These are phyloP conservation scores for Pipistrellus pipistrellus DNA, from an alignment of 2,797 vertebrate genomes.

Conservation along the genomic window DNA sequence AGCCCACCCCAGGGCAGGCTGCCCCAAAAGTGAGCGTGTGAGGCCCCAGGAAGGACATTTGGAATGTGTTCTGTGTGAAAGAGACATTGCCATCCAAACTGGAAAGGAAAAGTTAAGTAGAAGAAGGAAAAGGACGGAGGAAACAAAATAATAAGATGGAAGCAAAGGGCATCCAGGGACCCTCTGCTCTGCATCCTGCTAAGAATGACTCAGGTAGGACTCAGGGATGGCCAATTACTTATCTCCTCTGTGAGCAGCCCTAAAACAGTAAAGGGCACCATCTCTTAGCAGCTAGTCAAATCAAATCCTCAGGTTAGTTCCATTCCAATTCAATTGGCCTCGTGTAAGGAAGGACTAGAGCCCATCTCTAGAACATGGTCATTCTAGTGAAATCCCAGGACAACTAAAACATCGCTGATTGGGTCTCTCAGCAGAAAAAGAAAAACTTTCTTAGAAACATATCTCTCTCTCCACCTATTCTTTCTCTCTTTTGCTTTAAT, in stretches of 20 bases:
- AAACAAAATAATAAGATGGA: background rate
- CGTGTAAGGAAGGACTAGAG: background rate
- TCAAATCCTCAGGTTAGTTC: background rate
- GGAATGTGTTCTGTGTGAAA: background rate
- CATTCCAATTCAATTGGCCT: background rate
- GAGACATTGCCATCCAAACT: background rate
- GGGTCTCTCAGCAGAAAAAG: background rate
- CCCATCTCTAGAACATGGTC: background rate
- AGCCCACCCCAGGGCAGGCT: rapidly evolving
- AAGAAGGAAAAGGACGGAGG: background rate
- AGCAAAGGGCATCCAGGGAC: no score
- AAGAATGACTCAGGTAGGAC: background rate
- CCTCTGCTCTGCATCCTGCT: background rate
- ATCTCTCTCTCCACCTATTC: background rate
- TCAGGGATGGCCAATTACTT: no score
- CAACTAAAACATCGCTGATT: slow-evolving; percentile 75
- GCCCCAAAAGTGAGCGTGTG: rapidly evolving
- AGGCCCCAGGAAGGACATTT: background rate
- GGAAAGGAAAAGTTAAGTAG: background rate
- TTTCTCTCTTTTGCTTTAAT: slow-evolving; percentile 72
- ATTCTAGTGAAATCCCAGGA: slow-evolving; percentile 72
- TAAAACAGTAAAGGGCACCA: background rate
- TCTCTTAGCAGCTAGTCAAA: background rate
- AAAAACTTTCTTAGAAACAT: slow-evolving; percentile 78
- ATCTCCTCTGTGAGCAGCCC: background rate